A percentile compares a stretch with the other conserved stretches of the same genome.
phyloP scores from a whole-genome alignment of 2,888 invertebrate species.

The Bombylius discolor region DNA sequence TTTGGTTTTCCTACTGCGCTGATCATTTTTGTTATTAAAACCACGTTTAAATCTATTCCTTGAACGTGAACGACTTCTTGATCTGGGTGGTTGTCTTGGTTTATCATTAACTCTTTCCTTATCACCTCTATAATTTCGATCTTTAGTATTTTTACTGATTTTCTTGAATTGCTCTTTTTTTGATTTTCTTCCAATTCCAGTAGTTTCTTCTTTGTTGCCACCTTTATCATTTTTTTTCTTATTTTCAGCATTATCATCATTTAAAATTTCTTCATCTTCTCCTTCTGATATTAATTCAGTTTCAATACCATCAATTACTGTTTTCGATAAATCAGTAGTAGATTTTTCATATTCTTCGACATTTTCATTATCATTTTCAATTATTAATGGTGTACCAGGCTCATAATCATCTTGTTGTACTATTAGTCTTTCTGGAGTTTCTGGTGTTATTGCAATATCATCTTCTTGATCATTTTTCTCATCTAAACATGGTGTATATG shows the following conservation, averaged over 20 bases:
- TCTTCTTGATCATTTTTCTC: slow-evolving; percentile 39
- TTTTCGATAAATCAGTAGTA: slow-evolving; percentile 17
- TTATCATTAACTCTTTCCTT: slow-evolving; percentile 26
- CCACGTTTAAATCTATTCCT: slow-evolving; percentile 30
- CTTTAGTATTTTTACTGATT: slow-evolving; percentile 61
- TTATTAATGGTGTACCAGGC: slow-evolving; percentile 2
- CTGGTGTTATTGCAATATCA: slow-evolving; percentile 8
- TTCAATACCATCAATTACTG: slow-evolving; percentile 48
- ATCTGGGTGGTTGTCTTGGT: slow-evolving; percentile 10
- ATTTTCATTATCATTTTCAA: slow-evolving; percentile 18
- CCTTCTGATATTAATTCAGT: slow-evolving; percentile 66
- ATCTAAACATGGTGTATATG: slow-evolving; percentile 60
- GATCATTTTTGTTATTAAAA: not conserved
- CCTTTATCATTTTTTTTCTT: slow-evolving; percentile 30
- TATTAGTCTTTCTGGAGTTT: slow-evolving; percentile 12
- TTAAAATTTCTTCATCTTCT: slow-evolving; percentile 51
- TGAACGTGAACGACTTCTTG: slow-evolving; percentile 24
- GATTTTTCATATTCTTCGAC: slow-evolving; percentile 11
- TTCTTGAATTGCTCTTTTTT: slow-evolving; percentile 63
- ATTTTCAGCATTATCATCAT: slow-evolving; percentile 40
- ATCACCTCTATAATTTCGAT: slow-evolving; percentile 64
- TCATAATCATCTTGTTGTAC: slow-evolving; percentile 7
- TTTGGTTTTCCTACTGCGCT: slow-evolving; percentile 33
- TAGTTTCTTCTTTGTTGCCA: slow-evolving; percentile 14
- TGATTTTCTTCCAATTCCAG: slow-evolving; percentile 29